These are phyloP conservation scores for Gandaritis pyraliata DNA, from an alignment of 2,888 invertebrate genomes.

Conservation along the genomic window DNA sequence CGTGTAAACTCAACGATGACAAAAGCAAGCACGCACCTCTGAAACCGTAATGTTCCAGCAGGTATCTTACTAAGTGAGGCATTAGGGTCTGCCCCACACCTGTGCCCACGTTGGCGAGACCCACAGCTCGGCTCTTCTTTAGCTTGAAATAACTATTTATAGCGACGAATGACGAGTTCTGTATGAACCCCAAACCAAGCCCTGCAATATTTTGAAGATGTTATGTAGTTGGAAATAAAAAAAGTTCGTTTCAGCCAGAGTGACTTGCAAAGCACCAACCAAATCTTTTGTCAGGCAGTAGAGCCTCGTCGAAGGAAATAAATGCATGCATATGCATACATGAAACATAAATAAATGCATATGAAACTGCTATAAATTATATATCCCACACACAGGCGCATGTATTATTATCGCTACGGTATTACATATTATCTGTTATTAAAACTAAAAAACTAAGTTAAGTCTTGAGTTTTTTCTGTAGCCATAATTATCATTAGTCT, in stretches of 20 bases:
- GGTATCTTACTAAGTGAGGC: constrained; percentile 88
- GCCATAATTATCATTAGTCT: neutral
- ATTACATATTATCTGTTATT: no score
- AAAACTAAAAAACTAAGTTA: no score
- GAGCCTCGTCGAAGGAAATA: no score
- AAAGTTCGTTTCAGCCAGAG: no score
- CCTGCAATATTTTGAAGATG: constrained; percentile 66
- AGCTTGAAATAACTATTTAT: constrained; percentile 89
- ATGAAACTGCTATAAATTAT: no score
- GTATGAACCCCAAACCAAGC: constrained; percentile 88
- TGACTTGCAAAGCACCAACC: no score
- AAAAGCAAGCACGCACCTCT: constrained; percentile 86
- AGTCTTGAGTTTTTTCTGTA: neutral
- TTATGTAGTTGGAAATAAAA: neutral
- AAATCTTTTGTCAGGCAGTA: no score
- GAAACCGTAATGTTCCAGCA: constrained; percentile 87
- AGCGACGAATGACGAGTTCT: constrained; percentile 88
- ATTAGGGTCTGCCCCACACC: constrained; percentile 90
- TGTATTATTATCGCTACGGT: no score
- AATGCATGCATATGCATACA: no score
- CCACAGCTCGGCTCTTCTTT: constrained; percentile 89
- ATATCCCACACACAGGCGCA: no score
- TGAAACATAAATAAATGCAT: no score
- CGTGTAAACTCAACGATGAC: constrained; percentile 86
- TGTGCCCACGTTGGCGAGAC: constrained; percentile 89